These are phyloP conservation scores for Pegoplata infirma DNA, from an alignment of 2,888 invertebrate genomes.

Conservation along the genomic window DNA sequence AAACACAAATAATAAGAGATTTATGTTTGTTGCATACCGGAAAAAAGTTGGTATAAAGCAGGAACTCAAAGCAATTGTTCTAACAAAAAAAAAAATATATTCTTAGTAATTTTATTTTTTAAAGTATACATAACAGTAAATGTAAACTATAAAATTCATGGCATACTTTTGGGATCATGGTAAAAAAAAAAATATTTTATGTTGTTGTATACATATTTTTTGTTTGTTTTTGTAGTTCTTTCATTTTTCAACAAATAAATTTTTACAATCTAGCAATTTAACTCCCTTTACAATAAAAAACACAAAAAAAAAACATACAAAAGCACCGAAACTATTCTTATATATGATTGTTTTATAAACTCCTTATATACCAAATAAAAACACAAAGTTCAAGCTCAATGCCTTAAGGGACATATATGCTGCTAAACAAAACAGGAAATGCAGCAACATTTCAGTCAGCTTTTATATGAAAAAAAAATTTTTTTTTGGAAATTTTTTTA, in stretches of 20 bases:
- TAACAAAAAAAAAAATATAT: conserved; percentile 17
- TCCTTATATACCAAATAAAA: conserved; percentile 21
- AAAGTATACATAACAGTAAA: conserved; percentile 1
- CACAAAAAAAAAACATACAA: background rate
- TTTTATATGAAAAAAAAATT: conserved; percentile 9
- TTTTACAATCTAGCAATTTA: conserved; percentile 12
- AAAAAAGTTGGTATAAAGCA: conserved; percentile 24
- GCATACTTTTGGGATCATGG: conserved; percentile 49
- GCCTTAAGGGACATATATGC: conserved; percentile 28
- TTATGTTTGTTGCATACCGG: conserved; percentile 21
- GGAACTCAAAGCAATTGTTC: conserved; percentile 41
- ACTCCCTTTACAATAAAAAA: conserved; percentile 19
- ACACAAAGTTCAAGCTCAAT: conserved; percentile 55
- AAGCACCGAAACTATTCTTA: background rate
- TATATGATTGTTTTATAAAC: conserved; percentile 38
- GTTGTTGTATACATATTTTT: background rate
- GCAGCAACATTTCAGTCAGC: conserved; percentile 33
- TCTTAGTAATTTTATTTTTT: background rate
- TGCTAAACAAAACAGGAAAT: conserved; percentile 26
- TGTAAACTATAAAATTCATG: conserved; percentile 27
- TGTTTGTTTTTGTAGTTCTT: background rate
- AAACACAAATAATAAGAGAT: background rate
- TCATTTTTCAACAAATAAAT: conserved; percentile 30
- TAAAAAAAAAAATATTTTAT: conserved; percentile 10
- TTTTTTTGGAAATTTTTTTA: background rate